These are phyloP conservation scores for Chaunax sp. DNA, from an alignment of 2,797 vertebrate species.

Conservation along the genomic window DNA sequence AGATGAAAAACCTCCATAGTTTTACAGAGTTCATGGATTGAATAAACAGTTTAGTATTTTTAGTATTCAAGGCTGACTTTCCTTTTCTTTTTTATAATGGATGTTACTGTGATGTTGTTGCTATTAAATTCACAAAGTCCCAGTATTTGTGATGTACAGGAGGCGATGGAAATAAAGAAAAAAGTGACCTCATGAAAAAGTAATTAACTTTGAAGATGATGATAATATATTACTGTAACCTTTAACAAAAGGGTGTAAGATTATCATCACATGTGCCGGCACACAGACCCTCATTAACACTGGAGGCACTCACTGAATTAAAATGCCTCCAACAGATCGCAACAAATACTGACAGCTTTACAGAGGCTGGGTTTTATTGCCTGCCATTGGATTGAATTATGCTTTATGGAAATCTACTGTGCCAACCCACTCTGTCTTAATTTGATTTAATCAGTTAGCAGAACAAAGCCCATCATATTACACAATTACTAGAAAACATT, in stretches of 20 bases:
- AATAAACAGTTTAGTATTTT: not conserved
- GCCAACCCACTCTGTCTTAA: not conserved
- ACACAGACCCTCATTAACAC: not conserved
- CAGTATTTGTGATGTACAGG: not conserved
- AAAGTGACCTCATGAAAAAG: conserved; percentile 11
- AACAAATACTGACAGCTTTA: conserved; percentile 4
- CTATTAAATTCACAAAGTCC: too few relatives aligned
- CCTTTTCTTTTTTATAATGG: too few relatives aligned
- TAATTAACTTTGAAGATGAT: conserved; percentile 4
- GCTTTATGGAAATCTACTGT: not conserved
- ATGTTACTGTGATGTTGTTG: too few relatives aligned
- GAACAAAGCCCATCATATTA: not conserved
- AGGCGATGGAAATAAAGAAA: not conserved
- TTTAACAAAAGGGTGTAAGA: conserved; percentile 10
- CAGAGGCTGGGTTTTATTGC: not conserved
- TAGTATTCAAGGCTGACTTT: not conserved
- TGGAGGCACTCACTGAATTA: not conserved
- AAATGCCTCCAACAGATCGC: not conserved
- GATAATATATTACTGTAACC: conserved; percentile 2
- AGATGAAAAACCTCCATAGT: not conserved
- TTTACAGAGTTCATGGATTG: not conserved
- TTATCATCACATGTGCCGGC: not conserved
- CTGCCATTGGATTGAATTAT: conserved; percentile 6
- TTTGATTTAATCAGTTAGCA: conserved; percentile 17
- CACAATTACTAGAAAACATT: conserved; percentile 27